These are phyloP conservation scores for Magallana nippona DNA, from an alignment of 2,888 invertebrate genomes.

Conservation along the genomic window DNA sequence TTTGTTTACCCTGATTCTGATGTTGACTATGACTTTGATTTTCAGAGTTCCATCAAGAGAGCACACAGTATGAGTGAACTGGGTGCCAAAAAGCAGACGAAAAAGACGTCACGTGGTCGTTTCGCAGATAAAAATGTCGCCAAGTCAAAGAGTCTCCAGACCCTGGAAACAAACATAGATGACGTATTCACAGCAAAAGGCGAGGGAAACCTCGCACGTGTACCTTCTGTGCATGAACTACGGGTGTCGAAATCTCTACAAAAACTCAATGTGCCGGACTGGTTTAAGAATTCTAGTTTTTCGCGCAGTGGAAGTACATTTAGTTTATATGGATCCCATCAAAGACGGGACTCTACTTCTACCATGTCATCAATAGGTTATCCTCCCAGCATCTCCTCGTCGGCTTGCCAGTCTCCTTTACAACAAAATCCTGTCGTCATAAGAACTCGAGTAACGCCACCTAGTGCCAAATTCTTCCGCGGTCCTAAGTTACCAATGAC, in stretches of 20 bases:
- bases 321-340: constrained; percentile 62
- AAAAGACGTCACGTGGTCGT: constrained; percentile 67
- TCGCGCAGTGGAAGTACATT: constrained; percentile 72
- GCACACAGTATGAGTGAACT: constrained; percentile 75
- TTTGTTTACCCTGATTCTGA: constrained; percentile 67
- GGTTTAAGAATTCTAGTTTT: constrained; percentile 87
- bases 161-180: constrained; percentile 72
- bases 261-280: constrained; percentile 95
- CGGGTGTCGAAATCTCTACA: constrained; percentile 95
- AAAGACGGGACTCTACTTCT: constrained; percentile 69
- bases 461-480: constrained; percentile 60
- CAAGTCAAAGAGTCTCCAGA: constrained; percentile 74
- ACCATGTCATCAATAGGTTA: constrained; percentile 68
- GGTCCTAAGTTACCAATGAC: constrained; percentile 64
- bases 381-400: constrained; percentile 68
- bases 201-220: constrained; percentile 80
- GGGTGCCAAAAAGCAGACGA: constrained; percentile 57
- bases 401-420: constrained; percentile 68
- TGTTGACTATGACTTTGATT: constrained; percentile 68
- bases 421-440: constrained; percentile 72
- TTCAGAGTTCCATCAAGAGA: constrained; percentile 70
- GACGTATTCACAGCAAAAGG: constrained; percentile 64
- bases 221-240: constrained; percentile 95
- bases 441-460: constrained; percentile 71
- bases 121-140: constrained; percentile 71